Evolutionary conservation across 2,888 invertebrate genomes (phyloP), one percentile per base, ranked within the genome.

Genomic region (Xestoiulus laeticollis): DNA sequence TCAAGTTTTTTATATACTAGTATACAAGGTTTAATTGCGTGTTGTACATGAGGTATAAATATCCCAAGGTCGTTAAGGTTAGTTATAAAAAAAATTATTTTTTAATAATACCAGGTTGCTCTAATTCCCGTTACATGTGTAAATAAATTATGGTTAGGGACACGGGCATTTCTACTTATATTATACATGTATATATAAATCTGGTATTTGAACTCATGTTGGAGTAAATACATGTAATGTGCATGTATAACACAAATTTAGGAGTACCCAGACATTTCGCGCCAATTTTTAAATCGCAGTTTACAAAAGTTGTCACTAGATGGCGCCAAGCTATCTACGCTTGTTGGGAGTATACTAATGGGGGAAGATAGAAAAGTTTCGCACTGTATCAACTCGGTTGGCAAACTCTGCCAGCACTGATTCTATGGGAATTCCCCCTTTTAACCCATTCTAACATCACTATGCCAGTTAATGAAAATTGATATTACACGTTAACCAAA

Each of bases 241-340:
- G 33, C 33, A 38, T 38, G 33, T 38, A 38, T 5, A 38, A 38
- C 6, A n/a, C n/a, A n/a, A n/a, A n/a, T n/a, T n/a, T n/a, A n/a
- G n/a, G n/a, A n/a, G n/a, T n/a, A n/a, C n/a, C 16, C 48, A 2
- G 3, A 48, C 16, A 16, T 16, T 16, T 48, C 2, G 59, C n/a
- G 59, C n/a, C n/a, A 59, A 59, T 59, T 59, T 59, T 59, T 59
- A n/a, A 59, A 59, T 59, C 59, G n/a, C 59, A 59, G 59, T 59
- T 59, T 59, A n/a, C 59, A n/a, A 19, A 59, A 1, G 14, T 59
- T 19, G 59, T n/a, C 59, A 19, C 59, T 59, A n/a, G 59, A 59
- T 59, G 59, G 59, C 59, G 59, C 59, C 59, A 59, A 3, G 19
- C 1, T 59, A 2, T 19, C 59, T n/a, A 59, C 1, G 19, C n/a